phyloP scores from a whole-genome alignment of 2,113 vertebrate species.

The Microcebus ravelobensis region DNA sequence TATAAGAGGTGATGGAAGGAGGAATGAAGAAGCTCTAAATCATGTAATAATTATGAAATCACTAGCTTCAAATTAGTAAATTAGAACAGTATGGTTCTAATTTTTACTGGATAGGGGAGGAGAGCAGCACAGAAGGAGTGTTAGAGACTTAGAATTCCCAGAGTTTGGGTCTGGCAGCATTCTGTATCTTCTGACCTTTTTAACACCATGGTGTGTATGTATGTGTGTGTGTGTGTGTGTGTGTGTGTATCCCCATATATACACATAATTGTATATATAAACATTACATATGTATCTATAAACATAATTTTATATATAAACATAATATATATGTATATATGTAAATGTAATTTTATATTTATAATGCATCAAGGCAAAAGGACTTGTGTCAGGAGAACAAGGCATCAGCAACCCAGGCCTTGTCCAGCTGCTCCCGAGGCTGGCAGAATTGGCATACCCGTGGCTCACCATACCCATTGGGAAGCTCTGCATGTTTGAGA shows the following conservation, averaged over 20 bases:
- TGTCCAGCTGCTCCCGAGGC: background rate
- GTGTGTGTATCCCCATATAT: background rate
- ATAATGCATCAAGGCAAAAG: background rate
- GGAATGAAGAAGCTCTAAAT: background rate
- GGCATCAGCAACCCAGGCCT: background rate
- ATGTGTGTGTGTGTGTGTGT: too few species aligned
- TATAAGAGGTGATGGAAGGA: background rate
- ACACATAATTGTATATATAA: background rate
- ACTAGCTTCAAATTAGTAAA: background rate
- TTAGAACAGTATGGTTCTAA: background rate
- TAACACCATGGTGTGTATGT: background rate
- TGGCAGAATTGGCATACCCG: background rate
- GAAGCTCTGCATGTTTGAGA: background rate
- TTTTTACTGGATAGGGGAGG: background rate
- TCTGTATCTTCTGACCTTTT: background rate
- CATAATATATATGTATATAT: background rate
- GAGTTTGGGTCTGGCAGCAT: background rate
- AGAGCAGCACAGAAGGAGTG: background rate
- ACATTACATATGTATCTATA: background rate
- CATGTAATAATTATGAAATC: background rate
- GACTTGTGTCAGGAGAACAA: background rate
- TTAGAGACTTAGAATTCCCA: background rate
- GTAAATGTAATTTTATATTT: background rate
- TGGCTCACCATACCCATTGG: background rate
- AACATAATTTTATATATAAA: background rate